Conservation (phyloP, 2,888 invertebrate species). For the Machimus atricapillus region DNA sequence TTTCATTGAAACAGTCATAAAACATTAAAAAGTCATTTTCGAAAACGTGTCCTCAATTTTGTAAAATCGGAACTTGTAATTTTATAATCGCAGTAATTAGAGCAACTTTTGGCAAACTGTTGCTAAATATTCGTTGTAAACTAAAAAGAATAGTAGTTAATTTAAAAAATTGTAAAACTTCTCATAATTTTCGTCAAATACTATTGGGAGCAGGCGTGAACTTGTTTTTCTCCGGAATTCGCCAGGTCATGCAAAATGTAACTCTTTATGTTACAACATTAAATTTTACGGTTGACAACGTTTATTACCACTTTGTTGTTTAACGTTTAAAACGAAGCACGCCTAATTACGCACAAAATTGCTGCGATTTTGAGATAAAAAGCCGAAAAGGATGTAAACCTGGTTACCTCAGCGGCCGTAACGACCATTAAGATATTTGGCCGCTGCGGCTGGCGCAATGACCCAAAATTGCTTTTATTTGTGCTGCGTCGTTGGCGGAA, state of each 20-base stretch:
- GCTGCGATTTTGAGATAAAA: not conserved
- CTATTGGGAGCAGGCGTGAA: not conserved
- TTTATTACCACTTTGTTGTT: not conserved
- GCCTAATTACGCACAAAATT: not conserved
- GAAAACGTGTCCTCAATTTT: not conserved
- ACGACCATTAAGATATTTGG: not conserved
- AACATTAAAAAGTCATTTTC: not conserved
- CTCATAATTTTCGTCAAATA: not conserved
- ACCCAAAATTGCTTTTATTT: not conserved
- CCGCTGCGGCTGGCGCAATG: not conserved
- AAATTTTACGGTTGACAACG: not conserved
- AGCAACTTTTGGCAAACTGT: not conserved
- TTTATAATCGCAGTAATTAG: not conserved
- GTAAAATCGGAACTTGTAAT: not conserved
- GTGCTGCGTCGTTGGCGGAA: not conserved
- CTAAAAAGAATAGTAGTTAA: not conserved
- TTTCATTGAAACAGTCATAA: not conserved
- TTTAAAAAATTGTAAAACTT: not conserved
- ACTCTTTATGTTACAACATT: not conserved
- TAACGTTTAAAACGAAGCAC: not conserved
- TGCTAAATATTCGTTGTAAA: not conserved
- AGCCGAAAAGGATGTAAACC: not conserved
- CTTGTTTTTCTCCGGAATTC: not conserved
- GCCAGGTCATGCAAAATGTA: not conserved
- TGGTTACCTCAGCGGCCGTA: not conserved